phyloP scores from a whole-genome alignment of 2,113 vertebrate species.

The Callocephalon fimbriatum region DNA sequence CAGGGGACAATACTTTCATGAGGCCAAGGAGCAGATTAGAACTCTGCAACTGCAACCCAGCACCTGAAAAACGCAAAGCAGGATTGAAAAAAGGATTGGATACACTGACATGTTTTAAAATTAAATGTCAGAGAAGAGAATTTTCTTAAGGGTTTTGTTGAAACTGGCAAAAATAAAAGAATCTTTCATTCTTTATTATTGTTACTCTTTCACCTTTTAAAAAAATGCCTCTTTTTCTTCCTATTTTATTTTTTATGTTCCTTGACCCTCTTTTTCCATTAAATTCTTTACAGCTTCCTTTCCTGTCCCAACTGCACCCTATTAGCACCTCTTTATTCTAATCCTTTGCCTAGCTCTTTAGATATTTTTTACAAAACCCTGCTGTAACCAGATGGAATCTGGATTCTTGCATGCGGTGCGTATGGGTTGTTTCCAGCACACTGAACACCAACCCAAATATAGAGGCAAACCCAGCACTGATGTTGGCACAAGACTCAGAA shows the following conservation, averaged over 20 bases:
- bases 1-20: conserved; percentile 36
- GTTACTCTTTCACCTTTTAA: conserved; percentile 73
- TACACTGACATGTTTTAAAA: conserved; percentile 44
- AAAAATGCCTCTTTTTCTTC: conserved; percentile 58
- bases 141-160: conserved; percentile 57
- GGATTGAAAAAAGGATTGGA: background rate
- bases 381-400: conserved; percentile 64
- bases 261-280: conserved; percentile 68
- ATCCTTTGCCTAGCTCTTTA: conserved; percentile 61
- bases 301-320: conserved; percentile 68
- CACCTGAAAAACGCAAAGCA: conserved; percentile 36
- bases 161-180: conserved; percentile 62
- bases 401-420: conserved; percentile 34
- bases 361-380: conserved; percentile 61
- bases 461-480: conserved; percentile 15
- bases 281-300: conserved; percentile 69
- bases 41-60: conserved; percentile 20
- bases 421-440: conserved; percentile 51
- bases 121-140: conserved; percentile 47
- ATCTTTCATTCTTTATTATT: conserved; percentile 66
- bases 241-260: conserved; percentile 68
- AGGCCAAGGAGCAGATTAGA: conserved; percentile 29
- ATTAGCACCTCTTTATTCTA: conserved; percentile 79
- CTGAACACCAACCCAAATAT: conserved; percentile 59
- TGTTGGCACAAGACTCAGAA: conserved; percentile 60